Base-by-base conservation (phyloP, 2,888 invertebrate genomes). In the Neocrepidodera transversa region DNA sequence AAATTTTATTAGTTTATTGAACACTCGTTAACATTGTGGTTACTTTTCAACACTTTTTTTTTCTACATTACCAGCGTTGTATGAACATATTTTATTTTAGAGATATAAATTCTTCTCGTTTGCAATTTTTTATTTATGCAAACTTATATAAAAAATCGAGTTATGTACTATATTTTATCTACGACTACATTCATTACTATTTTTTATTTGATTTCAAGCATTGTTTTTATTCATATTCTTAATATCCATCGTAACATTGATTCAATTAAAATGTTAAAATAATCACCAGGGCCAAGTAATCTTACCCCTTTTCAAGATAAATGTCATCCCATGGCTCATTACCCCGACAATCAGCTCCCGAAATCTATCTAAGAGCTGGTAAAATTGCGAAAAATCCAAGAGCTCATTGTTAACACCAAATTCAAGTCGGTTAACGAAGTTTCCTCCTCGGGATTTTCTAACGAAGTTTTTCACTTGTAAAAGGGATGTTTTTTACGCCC, bases 231-330 rank as follows among this genome's bases (percentile, higher is more conserved):
- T n/a, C n/a, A n/a, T n/a, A n/a, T n/a, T n/a, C n/a, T n/a, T n/a
- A n/a, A n/a, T n/a, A n/a, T n/a, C n/a, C 13, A 10, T 42, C 42
- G 20, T 42, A 20, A 42, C 42, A 20, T 20, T 42, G 11, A 75
- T 77, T 76, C 74, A 75, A 72, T 76, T 77, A 76, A 75, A 77
- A 77, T 77, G 77, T 76, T 76, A 76, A 75, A 78, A 77, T 78
- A 79, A 79, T 79, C 78, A 76, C 74, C 71, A 71, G 23, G 48
- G 72, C 72, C 71, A 75, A 76, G 74, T 75, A 76, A 73, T 28
- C 74, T 76, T 75, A 76, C 76, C 77, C 78, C 78, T 75, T 61
- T 74, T 73, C 72, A 77, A 79, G 79, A 79, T 79, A 79, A 79
- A 79, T 78, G 78, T 78, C 78, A 77, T 75, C 75, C 74, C 71